Evolutionary conservation across 1,140 invertebrate genomes (phyloP).

Genomic region (Antheraea pernyi): DNA sequence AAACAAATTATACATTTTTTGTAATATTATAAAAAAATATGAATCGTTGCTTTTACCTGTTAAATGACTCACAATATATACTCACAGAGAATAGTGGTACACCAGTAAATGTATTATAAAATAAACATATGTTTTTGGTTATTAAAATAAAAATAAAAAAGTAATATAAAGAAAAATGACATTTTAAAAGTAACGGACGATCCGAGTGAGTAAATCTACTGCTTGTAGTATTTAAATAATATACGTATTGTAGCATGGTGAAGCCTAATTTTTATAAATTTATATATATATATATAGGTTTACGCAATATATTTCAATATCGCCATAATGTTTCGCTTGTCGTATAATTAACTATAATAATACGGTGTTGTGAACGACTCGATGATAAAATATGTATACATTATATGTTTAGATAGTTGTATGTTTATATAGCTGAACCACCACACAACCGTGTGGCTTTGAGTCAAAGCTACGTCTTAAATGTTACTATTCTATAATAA

Average conservation of each 20-base stretch:
- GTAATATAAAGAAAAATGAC: neutral
- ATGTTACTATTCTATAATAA: too few species aligned
- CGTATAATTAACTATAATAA: conserved; percentile 31
- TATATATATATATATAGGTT: conserved; percentile 52
- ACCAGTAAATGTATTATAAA: neutral
- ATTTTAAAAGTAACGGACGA: conserved; percentile 37
- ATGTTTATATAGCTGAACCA: conserved; percentile 33
- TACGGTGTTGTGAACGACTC: conserved; percentile 43
- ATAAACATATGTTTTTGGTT: neutral
- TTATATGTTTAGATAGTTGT: conserved; percentile 47
- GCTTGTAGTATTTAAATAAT: conserved; percentile 70
- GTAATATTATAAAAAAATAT: too few species aligned
- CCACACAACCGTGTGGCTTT: conserved; percentile 32
- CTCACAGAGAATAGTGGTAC: too few species aligned
- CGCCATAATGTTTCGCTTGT: conserved; percentile 63
- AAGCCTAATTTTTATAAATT: conserved; percentile 45
- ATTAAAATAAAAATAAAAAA: neutral
- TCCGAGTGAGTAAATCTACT: conserved; percentile 67
- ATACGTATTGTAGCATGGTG: conserved; percentile 45
- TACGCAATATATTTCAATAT: conserved; percentile 51
- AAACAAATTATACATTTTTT: neutral
- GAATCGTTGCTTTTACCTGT: too few species aligned
- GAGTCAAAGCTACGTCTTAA: neutral
- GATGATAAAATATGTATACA: conserved; percentile 47
- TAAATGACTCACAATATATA: too few species aligned